A percentile compares a stretch with the other conserved stretches of the same genome.
Conservation (phyloP, 2,113 vertebrate species). For the Excalfactoria chinensis region DNA sequence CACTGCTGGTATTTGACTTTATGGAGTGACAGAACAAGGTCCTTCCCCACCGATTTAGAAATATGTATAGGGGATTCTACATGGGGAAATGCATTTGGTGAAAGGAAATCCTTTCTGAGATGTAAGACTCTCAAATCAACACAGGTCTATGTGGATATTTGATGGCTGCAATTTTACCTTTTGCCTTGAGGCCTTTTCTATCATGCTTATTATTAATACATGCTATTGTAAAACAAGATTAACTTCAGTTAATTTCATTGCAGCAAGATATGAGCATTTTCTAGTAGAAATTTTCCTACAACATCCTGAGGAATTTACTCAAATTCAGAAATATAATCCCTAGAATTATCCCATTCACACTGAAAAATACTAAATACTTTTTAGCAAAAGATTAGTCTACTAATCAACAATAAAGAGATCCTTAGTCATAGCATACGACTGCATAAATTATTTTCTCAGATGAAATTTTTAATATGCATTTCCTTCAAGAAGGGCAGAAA, state of each 20-base stretch:
- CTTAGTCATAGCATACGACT: neutral
- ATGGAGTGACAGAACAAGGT: neutral
- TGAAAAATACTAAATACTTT: neutral
- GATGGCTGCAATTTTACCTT: neutral
- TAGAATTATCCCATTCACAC: neutral
- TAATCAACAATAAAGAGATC: neutral
- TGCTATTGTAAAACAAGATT: neutral
- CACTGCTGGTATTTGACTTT: neutral
- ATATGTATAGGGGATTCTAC: rapidly evolving
- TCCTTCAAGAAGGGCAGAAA: neutral
- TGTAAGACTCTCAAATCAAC: rapidly evolving
- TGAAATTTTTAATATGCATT: neutral
- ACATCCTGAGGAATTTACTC: neutral
- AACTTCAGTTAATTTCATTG: neutral
- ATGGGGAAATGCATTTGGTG: rapidly evolving
- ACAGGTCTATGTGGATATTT: neutral
- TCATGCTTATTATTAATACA: neutral
- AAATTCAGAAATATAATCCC: neutral
- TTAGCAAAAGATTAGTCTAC: neutral
- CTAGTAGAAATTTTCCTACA: neutral
- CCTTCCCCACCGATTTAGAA: neutral
- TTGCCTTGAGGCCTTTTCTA: neutral
- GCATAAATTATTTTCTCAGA: neutral
- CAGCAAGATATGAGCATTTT: neutral
- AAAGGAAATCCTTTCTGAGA: rapidly evolving